These are phyloP conservation scores for Agelastica alni DNA, from an alignment of 2,888 invertebrate species.

Conservation along the genomic window DNA sequence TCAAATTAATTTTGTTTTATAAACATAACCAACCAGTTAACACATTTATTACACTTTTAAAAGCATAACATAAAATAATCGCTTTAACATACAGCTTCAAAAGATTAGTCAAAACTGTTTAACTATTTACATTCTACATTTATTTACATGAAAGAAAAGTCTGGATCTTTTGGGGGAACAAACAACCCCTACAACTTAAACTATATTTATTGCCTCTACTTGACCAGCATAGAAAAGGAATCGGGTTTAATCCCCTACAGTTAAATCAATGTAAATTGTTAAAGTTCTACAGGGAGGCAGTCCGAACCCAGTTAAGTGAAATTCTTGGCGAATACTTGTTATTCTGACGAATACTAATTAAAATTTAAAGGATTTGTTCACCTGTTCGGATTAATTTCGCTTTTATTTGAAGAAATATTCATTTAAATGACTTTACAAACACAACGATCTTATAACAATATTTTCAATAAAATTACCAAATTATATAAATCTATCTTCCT, in stretches of 20 bases:
- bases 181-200: conserved; percentile 29
- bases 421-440: too few relatives aligned
- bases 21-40: too few relatives aligned
- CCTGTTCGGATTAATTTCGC: background rate
- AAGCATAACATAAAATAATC: too few relatives aligned
- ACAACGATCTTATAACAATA: too few relatives aligned
- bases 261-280: conserved; percentile 41
- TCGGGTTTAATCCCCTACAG: conserved; percentile 41
- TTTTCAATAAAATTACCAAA: too few relatives aligned
- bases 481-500: too few relatives aligned
- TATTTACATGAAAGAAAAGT: conserved; percentile 38
- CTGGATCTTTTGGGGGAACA: conserved; percentile 23
- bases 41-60: too few relatives aligned
- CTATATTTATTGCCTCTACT: conserved; percentile 46
- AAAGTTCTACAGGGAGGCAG: conserved; percentile 25
- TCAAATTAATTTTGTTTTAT: too few relatives aligned
- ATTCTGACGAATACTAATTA: conserved; percentile 9
- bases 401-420: too few relatives aligned
- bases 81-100: background rate
- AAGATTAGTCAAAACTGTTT: conserved; percentile 5
- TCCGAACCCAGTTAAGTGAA: conserved; percentile 7
- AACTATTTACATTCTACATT: conserved; percentile 31
- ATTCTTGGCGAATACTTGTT: conserved; percentile 18
- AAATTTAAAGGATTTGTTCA: background rate
- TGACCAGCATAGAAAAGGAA: conserved; percentile 46